These are phyloP conservation scores for Hyperoplus immaculatus DNA, from an alignment of 2,797 vertebrate genomes.

Conservation along the genomic window DNA sequence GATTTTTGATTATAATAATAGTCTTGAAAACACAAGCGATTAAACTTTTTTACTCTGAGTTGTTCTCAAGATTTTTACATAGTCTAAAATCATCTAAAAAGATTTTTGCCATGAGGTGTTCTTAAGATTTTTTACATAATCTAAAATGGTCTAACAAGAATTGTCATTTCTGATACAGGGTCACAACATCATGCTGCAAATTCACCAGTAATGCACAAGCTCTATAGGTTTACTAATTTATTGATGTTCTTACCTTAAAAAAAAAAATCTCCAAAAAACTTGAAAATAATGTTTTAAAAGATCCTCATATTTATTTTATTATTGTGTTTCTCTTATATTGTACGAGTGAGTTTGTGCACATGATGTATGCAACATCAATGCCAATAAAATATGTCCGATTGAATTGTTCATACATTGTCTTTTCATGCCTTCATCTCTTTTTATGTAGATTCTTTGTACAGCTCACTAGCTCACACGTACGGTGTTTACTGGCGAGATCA, in stretches of 20 bases:
- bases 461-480: neutral
- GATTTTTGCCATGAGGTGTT: conserved; percentile 34
- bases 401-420: neutral
- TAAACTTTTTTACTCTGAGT: conserved; percentile 48
- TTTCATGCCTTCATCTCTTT: neutral
- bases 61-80: conserved; percentile 35
- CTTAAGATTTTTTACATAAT: conserved; percentile 32
- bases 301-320: conserved; percentile 74
- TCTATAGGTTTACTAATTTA: conserved; percentile 55
- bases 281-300: conserved; percentile 69
- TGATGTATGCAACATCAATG: conserved; percentile 61
- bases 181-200: conserved; percentile 26
- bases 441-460: neutral
- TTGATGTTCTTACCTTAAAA: conserved; percentile 46
- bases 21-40: conserved; percentile 50
- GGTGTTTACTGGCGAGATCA: neutral
- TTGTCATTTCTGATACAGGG: conserved; percentile 57
- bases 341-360: conserved; percentile 62
- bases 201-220: conserved; percentile 33
- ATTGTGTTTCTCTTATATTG: conserved; percentile 60
- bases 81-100: conserved; percentile 36
- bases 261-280: conserved; percentile 59
- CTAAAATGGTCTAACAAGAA: conserved; percentile 35
- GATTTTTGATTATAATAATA: conserved; percentile 40
- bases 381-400: conserved; percentile 71